Percentiles rank a stretch among this genome's conserved stretches.
phyloP scores from a whole-genome alignment of 2,797 vertebrate genomes.

The Pseudotriccus pelzelni region DNA sequence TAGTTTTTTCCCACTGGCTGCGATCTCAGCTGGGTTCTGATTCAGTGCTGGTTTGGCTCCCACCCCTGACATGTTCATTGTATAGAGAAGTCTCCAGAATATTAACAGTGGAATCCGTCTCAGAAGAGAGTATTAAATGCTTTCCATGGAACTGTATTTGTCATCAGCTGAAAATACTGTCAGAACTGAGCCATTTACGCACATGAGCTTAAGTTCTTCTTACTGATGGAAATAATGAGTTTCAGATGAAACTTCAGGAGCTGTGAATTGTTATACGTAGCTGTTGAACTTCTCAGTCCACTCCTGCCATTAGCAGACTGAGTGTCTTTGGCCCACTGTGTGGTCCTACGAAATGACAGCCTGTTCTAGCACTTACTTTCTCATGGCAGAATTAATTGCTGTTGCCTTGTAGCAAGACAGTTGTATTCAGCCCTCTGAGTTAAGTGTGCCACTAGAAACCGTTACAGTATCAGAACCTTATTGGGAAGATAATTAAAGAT shows the following conservation, averaged over 20 bases:
- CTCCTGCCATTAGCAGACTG: neutral
- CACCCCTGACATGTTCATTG: neutral
- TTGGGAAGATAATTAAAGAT: neutral
- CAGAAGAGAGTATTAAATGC: neutral
- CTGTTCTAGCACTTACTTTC: neutral
- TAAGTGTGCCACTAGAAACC: neutral
- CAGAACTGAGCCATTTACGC: neutral
- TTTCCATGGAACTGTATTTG: slow-evolving; percentile 5
- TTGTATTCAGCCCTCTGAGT: neutral
- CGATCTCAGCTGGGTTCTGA: neutral
- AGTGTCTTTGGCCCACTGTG: neutral
- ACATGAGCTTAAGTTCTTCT: neutral
- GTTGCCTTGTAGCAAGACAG: neutral
- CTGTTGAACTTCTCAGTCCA: neutral
- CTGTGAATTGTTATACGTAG: neutral
- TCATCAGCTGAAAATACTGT: slow-evolving; percentile 12
- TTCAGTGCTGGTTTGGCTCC: neutral
- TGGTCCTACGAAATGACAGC: neutral
- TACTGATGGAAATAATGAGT: neutral
- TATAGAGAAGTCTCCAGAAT: neutral
- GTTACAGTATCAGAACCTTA: neutral
- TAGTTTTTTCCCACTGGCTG: neutral
- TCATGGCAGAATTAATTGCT: neutral
- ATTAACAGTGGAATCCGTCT: neutral
- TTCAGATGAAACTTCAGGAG: neutral